Evolutionary conservation across 2,888 invertebrate genomes (phyloP).

Genomic region (Epistrophe grossulariae): DNA sequence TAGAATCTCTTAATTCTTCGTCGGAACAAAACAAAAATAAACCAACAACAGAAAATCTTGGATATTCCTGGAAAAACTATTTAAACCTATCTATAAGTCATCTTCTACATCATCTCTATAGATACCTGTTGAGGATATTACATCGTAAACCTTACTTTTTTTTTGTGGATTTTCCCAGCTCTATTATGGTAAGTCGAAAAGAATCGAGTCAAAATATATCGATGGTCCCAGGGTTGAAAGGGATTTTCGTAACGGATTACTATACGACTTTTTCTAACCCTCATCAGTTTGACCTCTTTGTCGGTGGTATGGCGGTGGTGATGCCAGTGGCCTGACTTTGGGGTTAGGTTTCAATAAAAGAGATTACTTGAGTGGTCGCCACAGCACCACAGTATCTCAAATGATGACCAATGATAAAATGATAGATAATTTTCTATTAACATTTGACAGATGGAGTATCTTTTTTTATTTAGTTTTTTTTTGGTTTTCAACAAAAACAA

Average conservation of each 20-base stretch:
- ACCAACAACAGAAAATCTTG: slow-evolving; percentile 30
- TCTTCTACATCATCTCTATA: slow-evolving; percentile 15
- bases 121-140: slow-evolving; percentile 57
- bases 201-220: background rate
- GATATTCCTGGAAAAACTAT: slow-evolving; percentile 59
- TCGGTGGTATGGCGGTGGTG: background rate
- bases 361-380: slow-evolving; percentile 23
- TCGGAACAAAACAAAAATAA: slow-evolving; percentile 17
- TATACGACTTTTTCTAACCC: slow-evolving; percentile 22
- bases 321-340: background rate
- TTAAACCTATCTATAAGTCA: slow-evolving; percentile 31
- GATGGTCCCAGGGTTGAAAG: background rate
- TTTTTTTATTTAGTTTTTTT: background rate
- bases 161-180: slow-evolving; percentile 62
- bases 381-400: too few species aligned
- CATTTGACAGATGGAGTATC: slow-evolving; percentile 32
- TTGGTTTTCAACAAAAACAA: background rate
- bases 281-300: slow-evolving; percentile 44
- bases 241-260: slow-evolving; percentile 15
- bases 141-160: slow-evolving; percentile 42
- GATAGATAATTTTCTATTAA: slow-evolving; percentile 41
- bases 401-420: slow-evolving; percentile 40
- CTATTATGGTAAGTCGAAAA: slow-evolving; percentile 62
- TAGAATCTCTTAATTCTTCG: slow-evolving; percentile 4
- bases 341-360: slow-evolving; percentile 14